These are phyloP conservation scores for Ceramica pisi DNA, from an alignment of 2,888 invertebrate species.

Conservation along the genomic window DNA sequence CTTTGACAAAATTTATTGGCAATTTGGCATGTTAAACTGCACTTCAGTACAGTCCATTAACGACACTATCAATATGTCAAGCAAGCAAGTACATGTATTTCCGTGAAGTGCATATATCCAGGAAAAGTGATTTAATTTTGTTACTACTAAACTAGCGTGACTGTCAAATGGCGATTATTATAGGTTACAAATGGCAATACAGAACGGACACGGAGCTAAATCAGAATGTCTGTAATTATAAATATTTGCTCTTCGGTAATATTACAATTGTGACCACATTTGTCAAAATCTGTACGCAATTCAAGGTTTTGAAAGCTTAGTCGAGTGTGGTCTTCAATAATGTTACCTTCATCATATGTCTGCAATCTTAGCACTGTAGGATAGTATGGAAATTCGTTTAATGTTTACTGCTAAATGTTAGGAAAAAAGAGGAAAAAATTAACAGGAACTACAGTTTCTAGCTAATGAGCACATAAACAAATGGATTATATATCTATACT, in stretches of 20 bases:
- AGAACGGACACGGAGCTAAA: background rate
- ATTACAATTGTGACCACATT: background rate
- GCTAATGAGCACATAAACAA: too few species aligned
- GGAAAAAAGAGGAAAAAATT: too few species aligned
- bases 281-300: background rate
- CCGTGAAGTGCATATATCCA: background rate
- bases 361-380: too few species aligned
- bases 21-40: slow-evolving; percentile 25
- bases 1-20: slow-evolving; percentile 37
- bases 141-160: background rate
- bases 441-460: too few species aligned
- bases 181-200: too few species aligned
- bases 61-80: background rate
- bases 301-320: too few species aligned
- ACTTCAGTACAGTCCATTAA: slow-evolving; percentile 4
- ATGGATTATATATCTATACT: too few species aligned
- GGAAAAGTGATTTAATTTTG: background rate
- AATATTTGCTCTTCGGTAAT: slow-evolving; percentile 2
- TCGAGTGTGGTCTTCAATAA: too few species aligned
- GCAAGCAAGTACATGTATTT: background rate
- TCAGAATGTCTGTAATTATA: background rate
- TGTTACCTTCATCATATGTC: too few species aligned
- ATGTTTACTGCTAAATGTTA: too few species aligned
- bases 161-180: background rate
- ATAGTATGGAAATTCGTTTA: too few species aligned